Evolutionary conservation across 1,140 invertebrate genomes (phyloP), one percentile per base, ranked within the genome.

Genomic region (Achroia grisella): DNA sequence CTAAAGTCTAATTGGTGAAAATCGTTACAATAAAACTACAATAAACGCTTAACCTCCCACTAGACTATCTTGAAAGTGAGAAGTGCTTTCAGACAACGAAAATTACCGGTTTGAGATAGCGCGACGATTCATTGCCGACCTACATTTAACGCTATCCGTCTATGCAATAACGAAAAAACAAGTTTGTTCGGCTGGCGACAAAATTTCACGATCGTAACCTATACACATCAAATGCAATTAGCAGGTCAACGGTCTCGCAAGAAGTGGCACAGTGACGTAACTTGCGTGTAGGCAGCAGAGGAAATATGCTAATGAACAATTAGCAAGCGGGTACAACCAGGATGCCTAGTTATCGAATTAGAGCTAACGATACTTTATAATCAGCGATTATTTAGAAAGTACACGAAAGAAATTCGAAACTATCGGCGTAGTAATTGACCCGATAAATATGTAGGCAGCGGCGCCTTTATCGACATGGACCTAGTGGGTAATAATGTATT

Each of bases 351-450:
- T 43, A 50, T 34, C 46, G 40, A 42, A 42, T 37, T 17, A 37
- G 35, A 37, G 15, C 35, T 37, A 14, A 37, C n/a, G n/a, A 36
- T 49, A 43, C 34, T 45, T 6, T 2, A 23, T 6, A 6, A 2
- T 23, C 17, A 43, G 35, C 50, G 59, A 64, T 70, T 67, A 63
- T 61, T 52, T 71, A 76, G 74, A 80, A 81, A 76, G 76, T 71
- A 36, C 48, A 65, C 48, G 44, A 62, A 66, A 72, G 58, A 71
- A 70, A 61, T 66, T 54, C 46, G 61, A 69, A 56, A 67, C 55
- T 46, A 58, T 56, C 48, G 50, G 62, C 17, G 62, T 56, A 60
- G 60, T 60, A 63, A 77, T 78, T 75, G 71, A 77, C 69, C 67
- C 42, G 57, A 76, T 69, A 65, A 54, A 55, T 59, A 62, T 39